phyloP scores from a whole-genome alignment of 64 coral and sea anemone species.

The Pocillopora damicornis region DNA sequence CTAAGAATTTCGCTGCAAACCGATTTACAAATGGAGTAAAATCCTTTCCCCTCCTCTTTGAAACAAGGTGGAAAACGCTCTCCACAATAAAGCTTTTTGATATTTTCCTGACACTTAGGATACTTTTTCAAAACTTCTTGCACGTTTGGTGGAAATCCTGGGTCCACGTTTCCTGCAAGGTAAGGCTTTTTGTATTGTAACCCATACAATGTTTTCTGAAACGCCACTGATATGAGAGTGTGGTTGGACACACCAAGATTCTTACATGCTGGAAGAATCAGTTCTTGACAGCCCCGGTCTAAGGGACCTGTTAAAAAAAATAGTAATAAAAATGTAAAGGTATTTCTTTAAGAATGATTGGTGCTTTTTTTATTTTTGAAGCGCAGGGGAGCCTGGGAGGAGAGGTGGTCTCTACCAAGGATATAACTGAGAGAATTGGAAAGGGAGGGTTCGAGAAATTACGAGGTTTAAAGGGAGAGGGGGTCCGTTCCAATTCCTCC shows the following conservation, averaged over 20 bases:
- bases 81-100: slow-evolving; percentile 36
- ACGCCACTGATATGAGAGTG: not conserved
- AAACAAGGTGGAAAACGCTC: slow-evolving; percentile 54
- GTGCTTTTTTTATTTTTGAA: no score
- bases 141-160: not conserved
- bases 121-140: slow-evolving; percentile 6
- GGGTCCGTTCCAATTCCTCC: no score
- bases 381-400: no score
- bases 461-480: no score
- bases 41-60: not conserved
- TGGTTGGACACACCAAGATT: slow-evolving; percentile 11
- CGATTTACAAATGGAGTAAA: slow-evolving; percentile 20
- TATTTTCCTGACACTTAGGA: slow-evolving; percentile 18
- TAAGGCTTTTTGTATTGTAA: not conserved
- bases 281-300: not conserved
- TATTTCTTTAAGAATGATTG: not conserved
- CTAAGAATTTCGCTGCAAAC: not conserved
- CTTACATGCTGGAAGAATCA: slow-evolving; percentile 29
- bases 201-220: not conserved
- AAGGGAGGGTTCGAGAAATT: no score
- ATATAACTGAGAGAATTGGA: no score
- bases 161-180: not conserved
- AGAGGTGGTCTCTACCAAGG: no score
- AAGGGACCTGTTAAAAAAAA: not conserved
- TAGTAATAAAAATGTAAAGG: not conserved